Evolutionary conservation across 2,888 invertebrate genomes (phyloP).

Genomic region (Clostera curtula): DNA sequence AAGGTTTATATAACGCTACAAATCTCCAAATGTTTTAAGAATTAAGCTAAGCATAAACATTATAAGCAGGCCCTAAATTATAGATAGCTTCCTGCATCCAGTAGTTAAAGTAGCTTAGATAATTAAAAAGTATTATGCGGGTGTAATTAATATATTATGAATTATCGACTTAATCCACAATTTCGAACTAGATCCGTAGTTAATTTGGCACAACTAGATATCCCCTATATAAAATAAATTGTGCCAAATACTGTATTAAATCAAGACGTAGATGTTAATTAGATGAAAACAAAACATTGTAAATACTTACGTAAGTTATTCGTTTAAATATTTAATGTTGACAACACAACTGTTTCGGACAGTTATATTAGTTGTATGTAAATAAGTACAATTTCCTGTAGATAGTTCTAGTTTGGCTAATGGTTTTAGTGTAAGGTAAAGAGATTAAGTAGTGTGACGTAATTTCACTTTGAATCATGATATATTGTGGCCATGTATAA

Average conservation of each 20-base stretch:
- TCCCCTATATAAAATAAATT: constrained; percentile 21
- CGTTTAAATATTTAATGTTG: constrained; percentile 16
- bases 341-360: constrained; percentile 9
- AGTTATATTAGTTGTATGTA: constrained; percentile 29
- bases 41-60: too few relatives aligned
- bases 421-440: constrained; percentile 31
- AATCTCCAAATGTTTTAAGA: too few relatives aligned
- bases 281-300: constrained; percentile 45
- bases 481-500: constrained; percentile 65
- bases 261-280: constrained; percentile 40
- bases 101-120: constrained; percentile 5
- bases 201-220: constrained; percentile 24
- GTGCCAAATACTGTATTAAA: constrained; percentile 45
- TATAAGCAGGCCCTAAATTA: too few relatives aligned
- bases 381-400: constrained; percentile 49
- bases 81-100: too few relatives aligned
- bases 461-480: constrained; percentile 37
- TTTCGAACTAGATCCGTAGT: constrained; percentile 22
- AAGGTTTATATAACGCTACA: too few relatives aligned
- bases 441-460: constrained; percentile 29
- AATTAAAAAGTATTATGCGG: constrained; percentile 21
- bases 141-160: constrained; percentile 23
- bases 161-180: constrained; percentile 18
- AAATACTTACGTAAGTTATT: constrained; percentile 34
- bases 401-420: constrained; percentile 34